Base-by-base conservation (phyloP, 2,888 invertebrate genomes). In the Cataglyphis albicans region DNA sequence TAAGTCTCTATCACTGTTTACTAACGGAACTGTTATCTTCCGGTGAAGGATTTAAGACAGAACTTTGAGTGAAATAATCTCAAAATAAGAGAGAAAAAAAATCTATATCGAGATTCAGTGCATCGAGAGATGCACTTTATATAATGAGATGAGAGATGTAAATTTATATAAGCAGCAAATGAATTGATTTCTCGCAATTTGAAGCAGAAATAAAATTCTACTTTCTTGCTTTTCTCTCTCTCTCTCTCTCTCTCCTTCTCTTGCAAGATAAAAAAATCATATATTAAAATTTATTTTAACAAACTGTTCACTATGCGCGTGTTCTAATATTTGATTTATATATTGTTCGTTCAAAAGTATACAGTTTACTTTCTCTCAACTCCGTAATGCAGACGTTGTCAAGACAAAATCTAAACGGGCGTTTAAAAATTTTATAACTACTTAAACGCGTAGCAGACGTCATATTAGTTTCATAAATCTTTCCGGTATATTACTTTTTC, bases 1-100 rank as follows among this genome's bases (percentile, higher is more conserved):
- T 61, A 68, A 84, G 83, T 80, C 61, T 82, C 83, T 59, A 67
- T 80, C 83, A 67, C 81, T 86, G 72, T 85, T 87, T 85, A 87
- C 85, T 74, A 21, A 21, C 21, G 21, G 21, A 21, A 21, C 21
- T 21, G 21, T 21, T 21, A 74, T 74, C 74, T 65, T 75, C 75
- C 83, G 63, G 70, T 55, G 32, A 82, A 80, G 68, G 65, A 74
- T 75, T 85, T 78, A 81, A 72, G n/a, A 55, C 15, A 7, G 10
- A 5, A n/a, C 7, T 21, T 80, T 12, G 15, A 25, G 41, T 18
- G 25, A 80, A 59, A 73, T 59, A 44, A 2, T 38, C 21, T 55
- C 38, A 1, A 82, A 59, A 78, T 81, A 38, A 32, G 81, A 81
- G 72, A 78, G 10, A 1, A 52, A 65, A 29, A 29, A 38, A 21